Evolutionary conservation across 2,113 vertebrate genomes (phyloP).

Genomic region (Nothocercus nigrocapillus): DNA sequence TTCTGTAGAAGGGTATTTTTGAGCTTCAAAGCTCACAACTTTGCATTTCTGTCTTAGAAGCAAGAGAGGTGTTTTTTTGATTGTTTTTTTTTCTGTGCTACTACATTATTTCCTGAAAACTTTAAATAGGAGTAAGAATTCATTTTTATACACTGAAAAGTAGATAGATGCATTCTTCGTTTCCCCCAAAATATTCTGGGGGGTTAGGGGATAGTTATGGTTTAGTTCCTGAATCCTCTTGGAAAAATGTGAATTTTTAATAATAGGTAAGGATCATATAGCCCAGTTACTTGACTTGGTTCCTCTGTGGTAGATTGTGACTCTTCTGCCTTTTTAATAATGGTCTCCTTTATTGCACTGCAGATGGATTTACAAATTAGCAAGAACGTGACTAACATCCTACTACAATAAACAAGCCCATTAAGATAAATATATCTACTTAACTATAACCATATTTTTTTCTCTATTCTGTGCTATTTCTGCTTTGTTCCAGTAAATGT

Average conservation of each 20-base stretch:
- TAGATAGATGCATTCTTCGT: fast-evolving
- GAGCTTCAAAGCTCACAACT: neutral
- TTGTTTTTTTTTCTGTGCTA: neutral
- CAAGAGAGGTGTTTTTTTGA: neutral
- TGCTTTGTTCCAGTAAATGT: neutral
- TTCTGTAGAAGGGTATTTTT: neutral
- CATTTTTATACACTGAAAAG: neutral
- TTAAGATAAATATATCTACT: constrained; percentile 18
- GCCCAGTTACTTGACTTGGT: neutral
- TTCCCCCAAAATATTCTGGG: neutral
- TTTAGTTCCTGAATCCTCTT: neutral
- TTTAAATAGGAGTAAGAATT: neutral
- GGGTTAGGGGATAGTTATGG: neutral
- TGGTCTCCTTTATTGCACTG: neutral
- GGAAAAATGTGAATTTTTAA: neutral
- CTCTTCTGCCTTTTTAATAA: neutral
- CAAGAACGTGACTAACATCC: neutral
- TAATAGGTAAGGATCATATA: neutral
- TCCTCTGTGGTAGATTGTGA: neutral
- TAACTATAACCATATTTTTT: neutral
- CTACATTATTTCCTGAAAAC: neutral
- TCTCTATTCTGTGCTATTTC: neutral
- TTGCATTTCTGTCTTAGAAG: neutral
- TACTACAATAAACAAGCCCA: neutral
- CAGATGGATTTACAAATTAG: constrained; percentile 27